A percentile compares a stretch with the other conserved stretches of the same genome.
phyloP scores from a whole-genome alignment of 2,888 invertebrate genomes.

The Xylota sylvarum region DNA sequence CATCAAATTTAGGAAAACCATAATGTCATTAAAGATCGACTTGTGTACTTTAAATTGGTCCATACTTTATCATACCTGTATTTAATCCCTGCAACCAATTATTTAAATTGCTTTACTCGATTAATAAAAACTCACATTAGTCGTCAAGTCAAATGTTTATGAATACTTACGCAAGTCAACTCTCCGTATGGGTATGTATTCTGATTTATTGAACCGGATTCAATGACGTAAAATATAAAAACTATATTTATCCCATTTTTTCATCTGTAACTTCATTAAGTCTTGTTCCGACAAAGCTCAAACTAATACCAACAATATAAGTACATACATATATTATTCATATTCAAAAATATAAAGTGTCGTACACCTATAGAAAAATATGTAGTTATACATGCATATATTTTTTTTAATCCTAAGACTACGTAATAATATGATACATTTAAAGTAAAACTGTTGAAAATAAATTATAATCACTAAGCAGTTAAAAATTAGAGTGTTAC shows the following conservation, averaged over 20 bases:
- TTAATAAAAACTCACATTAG: neutral
- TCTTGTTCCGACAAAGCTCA: constrained; percentile 44
- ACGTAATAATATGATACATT: constrained; percentile 47
- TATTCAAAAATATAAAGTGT: constrained; percentile 44
- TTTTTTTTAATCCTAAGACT: constrained; percentile 55
- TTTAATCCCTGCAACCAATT: too few relatives aligned
- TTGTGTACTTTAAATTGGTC: too few relatives aligned
- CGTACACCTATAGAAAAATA: constrained; percentile 20
- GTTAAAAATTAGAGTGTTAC: constrained; percentile 39
- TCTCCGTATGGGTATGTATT: too few relatives aligned
- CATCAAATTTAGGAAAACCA: too few relatives aligned
- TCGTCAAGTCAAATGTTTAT: neutral
- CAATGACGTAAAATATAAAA: too few relatives aligned
- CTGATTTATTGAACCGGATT: too few relatives aligned
- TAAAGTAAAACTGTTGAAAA: constrained; percentile 52
- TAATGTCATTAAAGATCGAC: too few relatives aligned
- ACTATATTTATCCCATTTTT: neutral
- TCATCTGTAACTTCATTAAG: neutral
- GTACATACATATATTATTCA: constrained; percentile 10
- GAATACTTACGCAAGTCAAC: too few relatives aligned
- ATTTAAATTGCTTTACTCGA: too few relatives aligned
- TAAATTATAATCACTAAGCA: constrained; percentile 62
- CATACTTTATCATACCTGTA: too few relatives aligned
- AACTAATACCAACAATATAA: constrained; percentile 9
- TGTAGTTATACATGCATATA: constrained; percentile 44